Percentiles rank a stretch among this genome's conserved stretches.
Evolutionary conservation across 2,113 vertebrate genomes (phyloP).

Genomic region (Sinocyclocheilus rhinocerous): DNA sequence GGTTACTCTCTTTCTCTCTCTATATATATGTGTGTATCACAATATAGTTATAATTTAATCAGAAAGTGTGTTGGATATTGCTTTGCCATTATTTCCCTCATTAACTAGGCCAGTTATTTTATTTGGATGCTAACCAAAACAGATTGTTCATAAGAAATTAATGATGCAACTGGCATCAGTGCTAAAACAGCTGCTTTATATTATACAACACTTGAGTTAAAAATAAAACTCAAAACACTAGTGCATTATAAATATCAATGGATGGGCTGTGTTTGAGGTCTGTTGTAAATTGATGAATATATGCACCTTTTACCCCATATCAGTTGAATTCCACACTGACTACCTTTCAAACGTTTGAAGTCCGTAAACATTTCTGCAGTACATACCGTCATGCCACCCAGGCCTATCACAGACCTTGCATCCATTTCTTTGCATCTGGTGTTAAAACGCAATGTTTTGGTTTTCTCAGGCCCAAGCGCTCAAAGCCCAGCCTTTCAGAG

Average conservation of each 20-base stretch:
- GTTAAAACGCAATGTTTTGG: not conserved
- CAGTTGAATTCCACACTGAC: not conserved
- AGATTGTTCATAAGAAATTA: not conserved
- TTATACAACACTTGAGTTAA: not conserved
- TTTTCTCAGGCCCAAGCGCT: constrained; percentile 81
- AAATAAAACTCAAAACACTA: not conserved
- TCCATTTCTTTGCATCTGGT: not conserved
- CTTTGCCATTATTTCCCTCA: not conserved
- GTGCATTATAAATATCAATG: not conserved
- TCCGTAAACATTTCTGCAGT: not conserved
- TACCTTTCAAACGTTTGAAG: not conserved
- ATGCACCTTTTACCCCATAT: not conserved
- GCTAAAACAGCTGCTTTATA: not conserved
- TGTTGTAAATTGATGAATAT: not conserved
- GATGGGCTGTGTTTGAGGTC: not conserved
- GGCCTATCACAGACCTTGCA: not conserved
- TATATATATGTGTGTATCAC: too few species aligned
- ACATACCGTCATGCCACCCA: not conserved
- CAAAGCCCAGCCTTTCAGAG: constrained; percentile 87
- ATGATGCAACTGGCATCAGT: not conserved
- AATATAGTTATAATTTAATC: not conserved
- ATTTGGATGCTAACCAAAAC: not conserved
- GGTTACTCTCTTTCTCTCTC: too few species aligned
- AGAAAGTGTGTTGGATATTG: not conserved
- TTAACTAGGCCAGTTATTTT: not conserved